These are phyloP conservation scores for Chironomus tentans DNA, from an alignment of 2,888 invertebrate genomes.

Conservation along the genomic window DNA sequence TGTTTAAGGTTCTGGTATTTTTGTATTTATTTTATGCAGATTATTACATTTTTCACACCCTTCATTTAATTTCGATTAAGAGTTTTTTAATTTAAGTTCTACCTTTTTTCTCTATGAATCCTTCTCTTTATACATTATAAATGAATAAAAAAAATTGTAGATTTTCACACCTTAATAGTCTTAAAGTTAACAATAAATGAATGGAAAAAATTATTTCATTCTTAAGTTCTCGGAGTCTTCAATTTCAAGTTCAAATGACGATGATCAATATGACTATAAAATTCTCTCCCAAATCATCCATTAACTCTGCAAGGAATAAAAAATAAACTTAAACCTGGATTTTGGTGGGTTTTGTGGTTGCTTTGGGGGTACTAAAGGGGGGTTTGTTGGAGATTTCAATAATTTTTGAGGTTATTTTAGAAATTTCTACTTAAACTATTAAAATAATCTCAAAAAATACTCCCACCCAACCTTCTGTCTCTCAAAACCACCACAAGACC, in stretches of 20 bases:
- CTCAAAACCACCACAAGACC: too few species aligned
- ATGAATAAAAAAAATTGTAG: background rate
- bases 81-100: background rate
- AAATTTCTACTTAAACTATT: background rate
- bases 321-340: too few species aligned
- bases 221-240: background rate
- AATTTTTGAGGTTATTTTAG: background rate
- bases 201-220: too few species aligned
- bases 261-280: background rate
- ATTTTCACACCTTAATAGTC: background rate
- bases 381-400: too few species aligned
- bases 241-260: background rate
- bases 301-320: too few species aligned
- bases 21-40: conserved; percentile 15
- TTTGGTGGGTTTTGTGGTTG: too few species aligned
- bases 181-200: background rate
- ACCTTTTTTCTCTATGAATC: background rate
- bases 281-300: background rate
- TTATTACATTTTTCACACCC: background rate
- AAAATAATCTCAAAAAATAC: background rate
- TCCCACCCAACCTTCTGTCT: too few species aligned
- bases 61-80: background rate
- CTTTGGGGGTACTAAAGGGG: too few species aligned
- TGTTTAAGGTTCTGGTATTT: conserved; percentile 21
- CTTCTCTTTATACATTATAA: background rate